Percentiles rank a stretch among this genome's conserved stretches.
Conservation (phyloP, 2,888 invertebrate species). For the Orthosia incerta region DNA sequence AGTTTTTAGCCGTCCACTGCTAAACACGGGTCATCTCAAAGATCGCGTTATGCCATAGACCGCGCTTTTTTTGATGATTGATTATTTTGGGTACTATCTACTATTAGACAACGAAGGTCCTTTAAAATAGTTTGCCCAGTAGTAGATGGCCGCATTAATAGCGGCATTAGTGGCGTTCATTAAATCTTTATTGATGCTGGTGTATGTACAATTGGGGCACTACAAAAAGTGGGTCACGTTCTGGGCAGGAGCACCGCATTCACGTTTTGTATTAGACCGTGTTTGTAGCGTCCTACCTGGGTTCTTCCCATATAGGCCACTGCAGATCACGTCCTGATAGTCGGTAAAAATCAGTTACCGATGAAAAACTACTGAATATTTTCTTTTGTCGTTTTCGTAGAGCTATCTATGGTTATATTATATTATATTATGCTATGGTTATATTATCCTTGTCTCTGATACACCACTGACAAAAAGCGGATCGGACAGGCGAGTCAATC, state of each 20-base stretch:
- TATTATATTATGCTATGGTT: no score
- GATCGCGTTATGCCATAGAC: neutral
- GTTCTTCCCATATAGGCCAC: no score
- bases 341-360: neutral
- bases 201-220: neutral
- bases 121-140: no score
- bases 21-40: constrained; percentile 15
- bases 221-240: neutral
- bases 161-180: neutral
- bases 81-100: neutral
- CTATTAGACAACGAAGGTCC: no score
- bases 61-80: constrained; percentile 4
- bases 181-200: neutral
- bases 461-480: neutral
- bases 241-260: no score
- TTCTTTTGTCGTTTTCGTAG: neutral
- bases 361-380: constrained; percentile 2
- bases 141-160: no score
- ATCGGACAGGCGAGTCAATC: neutral
- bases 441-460: neutral
- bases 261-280: neutral
- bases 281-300: no score
- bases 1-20: constrained; percentile 29
- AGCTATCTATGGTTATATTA: neutral
- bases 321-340: no score